Conservation (phyloP, 2,797 vertebrate genomes). For the Phylloscopus collybita region DNA sequence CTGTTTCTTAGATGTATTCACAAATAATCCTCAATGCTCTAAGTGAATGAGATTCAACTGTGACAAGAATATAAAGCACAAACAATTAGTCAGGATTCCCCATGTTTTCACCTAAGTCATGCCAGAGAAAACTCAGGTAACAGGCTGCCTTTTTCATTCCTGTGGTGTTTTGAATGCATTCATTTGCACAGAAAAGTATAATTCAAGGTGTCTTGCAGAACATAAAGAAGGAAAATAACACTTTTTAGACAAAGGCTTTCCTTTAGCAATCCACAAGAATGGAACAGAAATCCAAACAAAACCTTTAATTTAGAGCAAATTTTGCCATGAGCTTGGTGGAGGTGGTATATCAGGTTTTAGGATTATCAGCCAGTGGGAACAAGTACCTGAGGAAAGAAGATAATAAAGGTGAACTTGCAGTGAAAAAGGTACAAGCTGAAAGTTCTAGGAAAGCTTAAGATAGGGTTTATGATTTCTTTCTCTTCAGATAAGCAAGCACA, state of each 20-base stretch:
- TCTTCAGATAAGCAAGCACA: neutral
- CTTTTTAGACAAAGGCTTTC: neutral
- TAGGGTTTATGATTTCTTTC: neutral
- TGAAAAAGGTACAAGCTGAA: conserved; percentile 17
- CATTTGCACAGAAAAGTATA: neutral
- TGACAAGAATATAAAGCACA: neutral
- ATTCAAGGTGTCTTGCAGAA: neutral
- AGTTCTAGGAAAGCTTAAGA: conserved; percentile 36
- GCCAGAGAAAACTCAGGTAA: neutral
- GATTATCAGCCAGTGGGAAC: neutral
- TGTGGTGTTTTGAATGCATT: neutral
- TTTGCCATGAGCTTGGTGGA: neutral
- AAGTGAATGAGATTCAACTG: neutral
- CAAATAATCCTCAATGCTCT: neutral
- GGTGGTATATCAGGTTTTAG: neutral
- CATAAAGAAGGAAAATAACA: neutral
- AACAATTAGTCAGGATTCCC: neutral
- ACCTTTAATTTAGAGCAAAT: neutral
- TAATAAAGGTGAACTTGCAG: neutral
- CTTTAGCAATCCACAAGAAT: neutral
- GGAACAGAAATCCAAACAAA: neutral
- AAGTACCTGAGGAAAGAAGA: conserved; percentile 6
- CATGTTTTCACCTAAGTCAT: neutral
- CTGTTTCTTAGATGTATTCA: neutral
- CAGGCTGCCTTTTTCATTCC: neutral